Evolutionary conservation across 2,888 invertebrate species (phyloP).

Genomic region (Julus scandinavius): DNA sequence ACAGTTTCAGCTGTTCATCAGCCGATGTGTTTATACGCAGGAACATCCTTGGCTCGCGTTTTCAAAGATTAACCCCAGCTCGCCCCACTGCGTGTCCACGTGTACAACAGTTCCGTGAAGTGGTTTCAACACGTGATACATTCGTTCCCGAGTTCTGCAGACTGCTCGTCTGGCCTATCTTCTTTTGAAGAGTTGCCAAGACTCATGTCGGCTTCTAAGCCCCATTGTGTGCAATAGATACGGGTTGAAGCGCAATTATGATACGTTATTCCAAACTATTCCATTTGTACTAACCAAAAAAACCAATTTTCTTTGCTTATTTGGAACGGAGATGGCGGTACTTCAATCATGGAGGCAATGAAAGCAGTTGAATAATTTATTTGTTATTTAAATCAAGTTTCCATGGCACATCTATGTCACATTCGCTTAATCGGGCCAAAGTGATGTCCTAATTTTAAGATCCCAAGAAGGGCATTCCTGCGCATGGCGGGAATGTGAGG

Average conservation of each 20-base stretch:
- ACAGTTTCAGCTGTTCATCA: background rate
- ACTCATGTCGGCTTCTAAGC: background rate
- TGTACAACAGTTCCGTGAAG: slow-evolving; percentile 35
- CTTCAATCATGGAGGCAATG: too few relatives aligned
- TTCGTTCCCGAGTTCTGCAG: background rate
- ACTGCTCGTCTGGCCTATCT: slow-evolving; percentile 22
- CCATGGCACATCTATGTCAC: too few relatives aligned
- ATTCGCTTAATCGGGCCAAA: too few relatives aligned
- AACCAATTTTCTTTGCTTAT: background rate
- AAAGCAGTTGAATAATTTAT: too few relatives aligned
- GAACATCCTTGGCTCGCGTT: background rate
- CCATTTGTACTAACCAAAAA: background rate
- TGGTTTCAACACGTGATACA: slow-evolving; percentile 22
- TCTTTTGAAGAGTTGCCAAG: slow-evolving; percentile 20
- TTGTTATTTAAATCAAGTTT: too few relatives aligned
- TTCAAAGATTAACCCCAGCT: background rate
- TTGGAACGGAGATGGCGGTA: too few relatives aligned
- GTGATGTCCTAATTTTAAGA: too few relatives aligned
- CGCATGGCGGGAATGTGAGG: too few relatives aligned
- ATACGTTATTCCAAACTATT: too few relatives aligned
- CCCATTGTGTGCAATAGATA: too few relatives aligned
- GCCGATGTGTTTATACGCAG: background rate
- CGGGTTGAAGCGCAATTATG: too few relatives aligned
- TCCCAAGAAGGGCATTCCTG: too few relatives aligned
- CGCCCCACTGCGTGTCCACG: slow-evolving; percentile 23